A percentile compares a stretch with the other conserved stretches of the same genome.
phyloP scores from a whole-genome alignment of 2,888 invertebrate genomes.

The Mimas tiliae region DNA sequence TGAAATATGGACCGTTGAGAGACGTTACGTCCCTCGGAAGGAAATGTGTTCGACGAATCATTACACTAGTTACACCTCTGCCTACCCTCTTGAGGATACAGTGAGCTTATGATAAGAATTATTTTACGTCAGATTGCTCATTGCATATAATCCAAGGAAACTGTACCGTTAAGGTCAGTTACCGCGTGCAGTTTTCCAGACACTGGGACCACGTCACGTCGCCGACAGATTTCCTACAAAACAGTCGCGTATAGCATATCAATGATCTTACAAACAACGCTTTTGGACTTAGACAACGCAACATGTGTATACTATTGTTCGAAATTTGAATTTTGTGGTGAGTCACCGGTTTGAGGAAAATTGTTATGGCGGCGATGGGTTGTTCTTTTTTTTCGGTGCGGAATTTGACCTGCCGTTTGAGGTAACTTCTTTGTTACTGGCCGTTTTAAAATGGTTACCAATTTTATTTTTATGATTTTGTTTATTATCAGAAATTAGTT shows the following conservation, averaged over 20 bases:
- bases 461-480: background rate
- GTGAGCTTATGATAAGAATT: background rate
- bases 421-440: background rate
- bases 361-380: background rate
- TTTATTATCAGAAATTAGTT: too few species aligned
- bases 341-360: slow-evolving; percentile 20
- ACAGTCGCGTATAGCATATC: slow-evolving; percentile 38
- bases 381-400: slow-evolving; percentile 1
- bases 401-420: slow-evolving; percentile 1
- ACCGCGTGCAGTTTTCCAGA: slow-evolving; percentile 22
- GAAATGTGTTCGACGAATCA: too few species aligned
- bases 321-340: slow-evolving; percentile 1
- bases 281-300: background rate
- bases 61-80: too few species aligned
- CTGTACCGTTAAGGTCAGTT: slow-evolving; percentile 20
- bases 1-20: too few species aligned
- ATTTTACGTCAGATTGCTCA: background rate
- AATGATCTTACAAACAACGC: slow-evolving; percentile 34
- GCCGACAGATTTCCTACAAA: slow-evolving; percentile 36
- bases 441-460: background rate
- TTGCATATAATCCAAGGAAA: slow-evolving; percentile 6
- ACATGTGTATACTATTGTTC: slow-evolving; percentile 8
- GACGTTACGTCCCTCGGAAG: too few species aligned
- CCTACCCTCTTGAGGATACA: too few species aligned
- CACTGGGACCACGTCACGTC: slow-evolving; percentile 24